phyloP scores from a whole-genome alignment of 1,140 invertebrate genomes.

The Camponotus vicinus region DNA sequence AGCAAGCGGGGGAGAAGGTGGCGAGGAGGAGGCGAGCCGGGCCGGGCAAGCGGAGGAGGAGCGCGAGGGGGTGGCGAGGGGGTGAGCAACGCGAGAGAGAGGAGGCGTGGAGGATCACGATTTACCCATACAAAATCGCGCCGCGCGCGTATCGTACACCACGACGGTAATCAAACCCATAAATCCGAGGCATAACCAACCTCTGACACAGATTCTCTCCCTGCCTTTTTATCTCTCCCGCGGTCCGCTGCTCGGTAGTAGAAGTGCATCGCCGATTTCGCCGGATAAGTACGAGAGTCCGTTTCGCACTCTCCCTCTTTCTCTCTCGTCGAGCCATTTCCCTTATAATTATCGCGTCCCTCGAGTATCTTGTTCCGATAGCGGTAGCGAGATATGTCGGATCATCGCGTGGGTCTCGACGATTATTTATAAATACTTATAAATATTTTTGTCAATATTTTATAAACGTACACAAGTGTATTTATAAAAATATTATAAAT shows the following conservation, averaged over 20 bases:
- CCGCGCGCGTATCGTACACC: conserved; percentile 68
- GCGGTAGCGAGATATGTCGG: conserved; percentile 42
- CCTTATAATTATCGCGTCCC: conserved; percentile 71
- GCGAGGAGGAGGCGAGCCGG: conserved; percentile 40
- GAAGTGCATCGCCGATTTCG: conserved; percentile 58
- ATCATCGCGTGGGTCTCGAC: not conserved
- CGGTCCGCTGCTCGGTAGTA: conserved; percentile 53
- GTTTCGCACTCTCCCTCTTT: conserved; percentile 56
- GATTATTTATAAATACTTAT: conserved; percentile 27
- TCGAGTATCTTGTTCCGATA: conserved; percentile 52
- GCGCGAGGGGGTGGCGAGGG: not conserved
- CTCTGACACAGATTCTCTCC: conserved; percentile 78
- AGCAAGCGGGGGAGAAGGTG: conserved; percentile 29
- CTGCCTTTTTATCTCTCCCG: conserved; percentile 63
- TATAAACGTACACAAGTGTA: too few species aligned
- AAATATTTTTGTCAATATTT: not conserved
- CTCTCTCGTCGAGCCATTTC: conserved; percentile 63
- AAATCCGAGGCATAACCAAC: conserved; percentile 80
- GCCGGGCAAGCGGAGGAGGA: not conserved
- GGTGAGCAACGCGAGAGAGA: conserved; percentile 31
- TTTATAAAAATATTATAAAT: too few species aligned
- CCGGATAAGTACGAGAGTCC: conserved; percentile 61
- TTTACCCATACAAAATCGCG: conserved; percentile 81
- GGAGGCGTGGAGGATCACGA: conserved; percentile 83
- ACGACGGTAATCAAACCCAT: conserved; percentile 79